phyloP scores from a whole-genome alignment of 2,888 invertebrate genomes.

The Ferrisia virgata region DNA sequence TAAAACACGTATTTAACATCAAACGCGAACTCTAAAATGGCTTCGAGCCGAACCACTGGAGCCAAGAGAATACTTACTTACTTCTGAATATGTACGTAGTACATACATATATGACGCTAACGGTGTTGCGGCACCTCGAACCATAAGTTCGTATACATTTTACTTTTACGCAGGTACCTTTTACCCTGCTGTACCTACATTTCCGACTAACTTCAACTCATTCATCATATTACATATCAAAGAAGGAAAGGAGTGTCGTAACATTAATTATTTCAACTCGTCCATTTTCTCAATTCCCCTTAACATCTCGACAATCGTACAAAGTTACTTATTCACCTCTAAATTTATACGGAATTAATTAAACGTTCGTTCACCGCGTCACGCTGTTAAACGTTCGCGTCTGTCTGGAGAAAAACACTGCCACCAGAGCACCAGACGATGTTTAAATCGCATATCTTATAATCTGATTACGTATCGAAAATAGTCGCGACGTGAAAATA shows the following conservation, averaged over 20 bases:
- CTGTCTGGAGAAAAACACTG: not conserved
- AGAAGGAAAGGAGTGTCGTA: not conserved
- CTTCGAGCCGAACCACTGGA: not conserved
- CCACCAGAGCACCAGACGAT: not conserved
- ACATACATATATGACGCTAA: not conserved
- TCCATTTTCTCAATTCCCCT: not conserved
- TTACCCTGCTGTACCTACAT: too few species aligned
- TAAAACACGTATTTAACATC: conserved; percentile 17
- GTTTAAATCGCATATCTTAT: not conserved
- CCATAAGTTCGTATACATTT: not conserved
- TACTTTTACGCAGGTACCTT: too few species aligned
- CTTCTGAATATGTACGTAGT: too few species aligned
- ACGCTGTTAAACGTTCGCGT: not conserved
- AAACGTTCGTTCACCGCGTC: conserved; percentile 7
- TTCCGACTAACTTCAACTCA: not conserved
- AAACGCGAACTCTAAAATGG: not conserved
- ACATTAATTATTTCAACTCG: conserved; percentile 1
- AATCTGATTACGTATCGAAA: not conserved
- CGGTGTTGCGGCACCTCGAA: not conserved
- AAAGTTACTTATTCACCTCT: not conserved
- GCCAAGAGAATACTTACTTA: not conserved
- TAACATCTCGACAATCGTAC: not conserved
- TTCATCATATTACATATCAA: conserved; percentile 17
- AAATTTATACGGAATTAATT: not conserved
- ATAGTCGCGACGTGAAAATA: not conserved